phyloP scores from a whole-genome alignment of 2,797 vertebrate species.

The Phoebastria nigripes region DNA sequence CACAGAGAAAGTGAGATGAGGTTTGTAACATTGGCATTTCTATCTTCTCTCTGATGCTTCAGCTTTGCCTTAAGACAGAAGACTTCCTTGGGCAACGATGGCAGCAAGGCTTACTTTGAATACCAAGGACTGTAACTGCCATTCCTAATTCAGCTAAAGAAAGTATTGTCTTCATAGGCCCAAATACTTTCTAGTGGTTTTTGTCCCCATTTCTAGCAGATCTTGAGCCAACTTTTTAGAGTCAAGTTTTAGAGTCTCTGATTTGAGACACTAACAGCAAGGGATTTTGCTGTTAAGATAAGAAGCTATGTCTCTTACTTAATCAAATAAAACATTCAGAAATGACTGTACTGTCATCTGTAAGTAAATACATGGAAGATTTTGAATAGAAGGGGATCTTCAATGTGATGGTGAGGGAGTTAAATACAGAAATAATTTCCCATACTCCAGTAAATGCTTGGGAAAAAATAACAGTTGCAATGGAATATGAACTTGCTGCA shows the following conservation, averaged over 20 bases:
- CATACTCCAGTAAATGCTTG: not conserved
- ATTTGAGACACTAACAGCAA: not conserved
- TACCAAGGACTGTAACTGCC: not conserved
- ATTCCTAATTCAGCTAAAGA: not conserved
- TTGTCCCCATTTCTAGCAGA: not conserved
- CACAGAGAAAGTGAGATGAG: not conserved
- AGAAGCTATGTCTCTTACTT: not conserved
- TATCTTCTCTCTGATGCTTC: not conserved
- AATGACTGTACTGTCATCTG: not conserved
- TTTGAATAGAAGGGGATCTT: not conserved
- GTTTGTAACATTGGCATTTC: not conserved
- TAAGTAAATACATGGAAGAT: not conserved
- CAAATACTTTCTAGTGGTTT: not conserved
- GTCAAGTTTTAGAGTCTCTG: not conserved
- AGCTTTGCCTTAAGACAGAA: not conserved
- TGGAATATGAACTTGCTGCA: not conserved
- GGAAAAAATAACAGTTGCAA: not conserved
- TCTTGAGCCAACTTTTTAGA: not conserved
- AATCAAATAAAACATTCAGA: not conserved
- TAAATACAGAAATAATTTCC: not conserved
- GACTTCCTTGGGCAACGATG: not conserved
- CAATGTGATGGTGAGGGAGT: not conserved
- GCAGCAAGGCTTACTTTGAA: not conserved
- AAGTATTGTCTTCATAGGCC: not conserved
- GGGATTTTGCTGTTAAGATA: not conserved